Evolutionary conservation across 2,888 invertebrate species (phyloP).

Genomic region (Timema podura): DNA sequence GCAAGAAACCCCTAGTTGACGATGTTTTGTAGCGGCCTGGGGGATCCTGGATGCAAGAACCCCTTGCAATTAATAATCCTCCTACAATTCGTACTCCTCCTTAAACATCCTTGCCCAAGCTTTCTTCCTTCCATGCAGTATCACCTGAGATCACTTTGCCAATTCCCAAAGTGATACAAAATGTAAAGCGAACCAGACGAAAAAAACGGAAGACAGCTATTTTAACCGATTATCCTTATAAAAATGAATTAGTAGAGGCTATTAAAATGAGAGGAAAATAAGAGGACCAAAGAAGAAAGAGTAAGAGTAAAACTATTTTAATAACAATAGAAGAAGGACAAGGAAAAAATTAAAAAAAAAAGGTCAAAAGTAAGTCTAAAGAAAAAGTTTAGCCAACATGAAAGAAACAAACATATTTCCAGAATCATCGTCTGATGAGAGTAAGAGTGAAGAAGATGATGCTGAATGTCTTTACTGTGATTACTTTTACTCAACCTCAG

Average conservation of each 20-base stretch:
- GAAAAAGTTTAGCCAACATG: too few relatives aligned
- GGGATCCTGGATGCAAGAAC: neutral
- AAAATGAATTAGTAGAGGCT: neutral
- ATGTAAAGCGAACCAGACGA: neutral
- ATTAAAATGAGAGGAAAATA: neutral
- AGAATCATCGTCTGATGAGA: neutral
- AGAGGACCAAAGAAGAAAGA: neutral
- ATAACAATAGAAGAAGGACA: neutral
- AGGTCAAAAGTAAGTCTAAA: too few relatives aligned
- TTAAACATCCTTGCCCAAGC: too few relatives aligned
- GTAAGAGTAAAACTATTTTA: neutral
- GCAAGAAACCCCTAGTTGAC: neutral
- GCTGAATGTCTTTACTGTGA: conserved; percentile 21
- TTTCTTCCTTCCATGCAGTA: neutral
- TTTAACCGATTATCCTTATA: neutral
- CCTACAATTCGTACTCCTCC: too few relatives aligned
- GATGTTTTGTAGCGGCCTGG: neutral
- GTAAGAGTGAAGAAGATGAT: neutral
- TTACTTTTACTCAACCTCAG: conserved; percentile 23
- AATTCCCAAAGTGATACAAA: neutral
- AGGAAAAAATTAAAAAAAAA: neutral
- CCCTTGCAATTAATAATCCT: too few relatives aligned
- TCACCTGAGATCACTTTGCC: neutral
- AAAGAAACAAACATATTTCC: neutral
- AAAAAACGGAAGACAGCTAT: conserved; percentile 9